Conservation (phyloP, 2,888 invertebrate species). For the Lutraria lutraria region DNA sequence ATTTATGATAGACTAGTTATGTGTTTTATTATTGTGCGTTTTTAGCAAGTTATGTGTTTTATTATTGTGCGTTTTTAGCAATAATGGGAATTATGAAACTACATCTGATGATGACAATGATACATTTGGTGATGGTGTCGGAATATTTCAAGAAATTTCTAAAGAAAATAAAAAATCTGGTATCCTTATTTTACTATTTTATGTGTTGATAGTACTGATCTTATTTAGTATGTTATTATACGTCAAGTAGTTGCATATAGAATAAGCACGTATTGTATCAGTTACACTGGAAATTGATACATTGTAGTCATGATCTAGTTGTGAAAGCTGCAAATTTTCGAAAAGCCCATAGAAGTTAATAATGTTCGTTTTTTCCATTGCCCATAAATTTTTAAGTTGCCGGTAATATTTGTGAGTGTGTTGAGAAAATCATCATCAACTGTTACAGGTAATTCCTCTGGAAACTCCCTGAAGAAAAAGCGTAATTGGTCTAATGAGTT, state of each 20-base stretch:
- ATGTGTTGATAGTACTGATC: background rate
- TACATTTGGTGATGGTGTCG: constrained; percentile 9
- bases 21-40: background rate
- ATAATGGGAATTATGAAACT: background rate
- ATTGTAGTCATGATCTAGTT: background rate
- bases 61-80: background rate
- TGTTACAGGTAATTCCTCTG: background rate
- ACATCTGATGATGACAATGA: background rate
- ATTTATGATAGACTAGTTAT: background rate
- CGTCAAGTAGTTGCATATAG: background rate
- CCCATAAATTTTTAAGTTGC: background rate
- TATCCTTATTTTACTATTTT: background rate
- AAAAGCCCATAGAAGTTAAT: background rate
- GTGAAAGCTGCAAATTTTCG: background rate
- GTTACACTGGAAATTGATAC: background rate
- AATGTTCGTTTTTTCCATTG: background rate
- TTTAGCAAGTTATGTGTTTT: background rate
- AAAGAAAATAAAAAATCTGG: background rate
- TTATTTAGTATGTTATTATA: background rate
- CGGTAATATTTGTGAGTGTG: background rate
- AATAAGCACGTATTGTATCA: background rate
- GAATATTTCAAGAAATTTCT: constrained; percentile 20
- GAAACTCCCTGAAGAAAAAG: background rate
- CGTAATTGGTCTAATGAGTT: constrained; percentile 40
- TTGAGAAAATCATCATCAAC: background rate